Conservation (phyloP, 2,113 vertebrate species). For the Lophotis ruficrista region DNA sequence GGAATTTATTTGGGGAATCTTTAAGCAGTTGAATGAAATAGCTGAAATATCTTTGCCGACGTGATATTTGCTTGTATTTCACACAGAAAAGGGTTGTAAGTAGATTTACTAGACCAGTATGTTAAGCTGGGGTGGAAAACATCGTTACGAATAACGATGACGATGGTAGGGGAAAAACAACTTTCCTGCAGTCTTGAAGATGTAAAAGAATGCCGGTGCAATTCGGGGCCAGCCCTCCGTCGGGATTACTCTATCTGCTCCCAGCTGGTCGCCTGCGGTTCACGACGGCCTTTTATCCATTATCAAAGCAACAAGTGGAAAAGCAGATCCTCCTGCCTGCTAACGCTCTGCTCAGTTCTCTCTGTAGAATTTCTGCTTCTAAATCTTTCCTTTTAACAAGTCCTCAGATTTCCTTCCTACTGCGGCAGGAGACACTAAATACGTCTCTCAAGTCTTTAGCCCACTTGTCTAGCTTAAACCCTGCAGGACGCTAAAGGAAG, state of each 20-base stretch:
- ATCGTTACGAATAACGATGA: not conserved
- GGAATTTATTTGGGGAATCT: constrained; percentile 33
- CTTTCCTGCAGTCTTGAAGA: not conserved
- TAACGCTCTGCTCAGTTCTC: constrained; percentile 58
- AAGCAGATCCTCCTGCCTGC: constrained; percentile 78
- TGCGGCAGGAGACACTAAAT: constrained; percentile 49
- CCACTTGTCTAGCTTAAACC: constrained; percentile 25
- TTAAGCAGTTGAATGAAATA: constrained; percentile 16
- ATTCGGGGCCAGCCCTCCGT: constrained; percentile 41
- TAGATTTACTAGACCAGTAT: not conserved
- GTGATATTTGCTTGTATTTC: not conserved
- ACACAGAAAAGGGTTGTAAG: not conserved
- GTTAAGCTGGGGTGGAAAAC: constrained; percentile 9
- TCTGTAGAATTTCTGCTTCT: constrained; percentile 74
- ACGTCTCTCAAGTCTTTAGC: constrained; percentile 24
- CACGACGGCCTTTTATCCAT: constrained; percentile 85
- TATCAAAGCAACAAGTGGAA: constrained; percentile 93
- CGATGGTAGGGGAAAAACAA: not conserved
- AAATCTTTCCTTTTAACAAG: constrained; percentile 88
- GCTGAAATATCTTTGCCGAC: not conserved
- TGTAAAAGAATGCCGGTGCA: constrained; percentile 52
- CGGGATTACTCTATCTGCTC: constrained; percentile 77
- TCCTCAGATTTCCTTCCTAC: constrained; percentile 79
- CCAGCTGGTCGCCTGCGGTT: constrained; percentile 75
- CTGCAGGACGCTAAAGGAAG: constrained; percentile 24